Evolutionary conservation across 2,888 invertebrate genomes (phyloP).

Genomic region (Drosophila atripex): DNA sequence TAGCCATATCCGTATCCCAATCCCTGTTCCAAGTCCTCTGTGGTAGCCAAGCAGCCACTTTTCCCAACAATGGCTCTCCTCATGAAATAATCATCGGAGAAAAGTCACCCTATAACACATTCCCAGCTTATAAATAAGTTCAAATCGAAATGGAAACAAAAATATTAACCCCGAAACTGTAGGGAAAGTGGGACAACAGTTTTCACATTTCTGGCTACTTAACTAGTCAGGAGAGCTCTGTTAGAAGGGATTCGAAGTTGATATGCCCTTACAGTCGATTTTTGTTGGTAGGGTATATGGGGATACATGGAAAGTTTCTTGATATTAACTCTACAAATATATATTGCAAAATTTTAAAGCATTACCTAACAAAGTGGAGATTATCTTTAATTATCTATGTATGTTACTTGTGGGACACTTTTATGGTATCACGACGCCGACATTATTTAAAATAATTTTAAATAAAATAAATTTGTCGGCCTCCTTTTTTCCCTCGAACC

Average conservation of each 20-base stretch:
- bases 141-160: constrained; percentile 1
- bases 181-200: constrained; percentile 2
- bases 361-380: too few species aligned
- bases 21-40: constrained; percentile 4
- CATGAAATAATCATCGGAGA: constrained; percentile 1
- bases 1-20: background rate
- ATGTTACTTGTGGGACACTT: too few species aligned
- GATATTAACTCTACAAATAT: too few species aligned
- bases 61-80: background rate
- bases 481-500: too few species aligned
- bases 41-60: constrained; percentile 28
- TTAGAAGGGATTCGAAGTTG: background rate
- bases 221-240: background rate
- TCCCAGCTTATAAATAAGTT: constrained; percentile 1
- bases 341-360: too few species aligned
- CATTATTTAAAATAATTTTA: too few species aligned
- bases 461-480: too few species aligned
- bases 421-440: too few species aligned
- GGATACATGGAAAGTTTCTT: too few species aligned
- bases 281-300: too few species aligned
- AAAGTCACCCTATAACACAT: constrained; percentile 2
- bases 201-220: background rate
- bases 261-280: background rate
- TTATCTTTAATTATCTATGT: too few species aligned
- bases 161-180: background rate